Base-by-base conservation (phyloP, 2,888 invertebrate species). In the Agrochola litura region DNA sequence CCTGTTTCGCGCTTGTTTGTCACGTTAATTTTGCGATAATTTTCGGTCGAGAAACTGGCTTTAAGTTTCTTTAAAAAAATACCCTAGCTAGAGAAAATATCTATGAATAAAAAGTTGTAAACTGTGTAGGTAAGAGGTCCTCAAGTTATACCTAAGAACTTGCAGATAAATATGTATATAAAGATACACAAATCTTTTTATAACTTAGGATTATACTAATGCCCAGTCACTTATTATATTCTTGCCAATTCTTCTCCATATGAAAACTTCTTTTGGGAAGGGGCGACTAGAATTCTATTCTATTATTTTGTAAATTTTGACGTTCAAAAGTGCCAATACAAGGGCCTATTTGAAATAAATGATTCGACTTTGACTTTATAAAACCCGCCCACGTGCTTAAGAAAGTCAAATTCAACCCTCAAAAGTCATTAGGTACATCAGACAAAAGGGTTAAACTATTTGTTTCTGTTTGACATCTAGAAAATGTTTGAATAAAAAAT, bases 391-490 rank as follows among this genome's bases (percentile, higher is more conserved):
- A 19, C 25, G 37, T 37, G 22, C 70, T 71, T 22, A 25, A 46
- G 12, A 71, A 71, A 54, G 46, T 61, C 46, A 54, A 46, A 63
- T 25, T 79, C 46, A 54, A 46, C 25, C 8, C 25, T 16, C 46
- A 63, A 22, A 54, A 80, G 19, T 63, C 46, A 63, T 70, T n/a
- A 43, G 9, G 16, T 41, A 54, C 63, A 10, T 14, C 30, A 41
- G 52, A 69, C 43, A 68, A 43, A 76, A 61, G 22, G 49, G 41
- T 37, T 46, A 5, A n/a, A 43, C 77, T 41, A 41, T 66, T 58
- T 56, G 67, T 49, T 43, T 52, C 25, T 43, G 52, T 60, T 52
- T 52, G 43, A n/a, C n/a, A 14, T 49, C 56, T 41, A 56, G 43
- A 76, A 37, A 46, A 14, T 14, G 16, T 19, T 52, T 14, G 4